Evolutionary conservation across 2,113 vertebrate genomes (phyloP), one percentile per base, ranked within the genome.

Genomic region (Protobothrops mucrosquamatus): DNA sequence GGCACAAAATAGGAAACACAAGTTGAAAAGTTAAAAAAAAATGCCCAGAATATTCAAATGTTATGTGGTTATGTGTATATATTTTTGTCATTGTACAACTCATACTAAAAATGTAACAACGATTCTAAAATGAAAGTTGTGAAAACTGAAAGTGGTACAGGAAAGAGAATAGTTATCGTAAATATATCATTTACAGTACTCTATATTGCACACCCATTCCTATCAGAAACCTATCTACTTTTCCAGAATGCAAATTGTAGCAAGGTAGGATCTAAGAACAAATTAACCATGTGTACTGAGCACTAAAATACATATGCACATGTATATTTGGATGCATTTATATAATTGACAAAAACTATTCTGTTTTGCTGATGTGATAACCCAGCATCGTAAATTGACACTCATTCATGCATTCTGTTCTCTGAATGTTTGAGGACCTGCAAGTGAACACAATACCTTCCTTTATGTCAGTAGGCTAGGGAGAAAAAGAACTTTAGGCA

Each of bases 391-490:
- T 39, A 39, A 87, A 85, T 8, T 0, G 52, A 85, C 54, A 89
- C 52, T 61, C 26, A 57, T 87, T 90, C 26, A 56, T 46, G 39
- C 43, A 90, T 23, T 89, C 43, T 39, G 85, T 55, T 51, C 86
- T 57, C 91, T 94, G 81, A 12, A 56, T 56, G 26, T 57, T 74
- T 26, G 14, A 15, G 22, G 26, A 74, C 12, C 46, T 34, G 24
- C 6, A 9, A 20, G 10, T 89, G 11, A 89, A 23, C 54, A 89
- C 43, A 91, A 85, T 56, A 87, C 43, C 39, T 64, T 89, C 6
- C 88, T 87, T 94, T 90, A 92, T 94, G 34, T 74, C 61, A 57
- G 57, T 39, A 89, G 20, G 12, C 34, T 51, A 81, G 34, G 74
- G 43, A 43, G 74, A 64, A 89, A 86, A 93, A 89, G 89, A 39